Evolutionary conservation across 2,113 vertebrate species (phyloP).

Genomic region (Macrotus californicus): DNA sequence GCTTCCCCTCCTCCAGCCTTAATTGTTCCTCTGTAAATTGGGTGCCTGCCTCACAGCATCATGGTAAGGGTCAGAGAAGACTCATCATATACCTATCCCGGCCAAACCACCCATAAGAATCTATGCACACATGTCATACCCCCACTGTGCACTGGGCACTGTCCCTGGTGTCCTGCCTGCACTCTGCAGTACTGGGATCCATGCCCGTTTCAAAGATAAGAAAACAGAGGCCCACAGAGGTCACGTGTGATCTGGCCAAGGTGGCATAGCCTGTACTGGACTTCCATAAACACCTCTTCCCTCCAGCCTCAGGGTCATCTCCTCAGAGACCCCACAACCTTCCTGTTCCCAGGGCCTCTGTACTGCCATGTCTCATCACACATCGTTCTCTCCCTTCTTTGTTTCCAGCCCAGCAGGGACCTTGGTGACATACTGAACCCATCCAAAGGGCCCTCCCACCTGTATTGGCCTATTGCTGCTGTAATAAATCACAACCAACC

Average conservation of each 20-base stretch:
- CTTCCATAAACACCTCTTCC: too few species aligned
- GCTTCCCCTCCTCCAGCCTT: background rate
- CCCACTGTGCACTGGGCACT: background rate
- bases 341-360: background rate
- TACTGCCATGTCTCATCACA: background rate
- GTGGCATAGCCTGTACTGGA: background rate
- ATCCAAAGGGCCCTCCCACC: background rate
- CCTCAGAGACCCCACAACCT: background rate
- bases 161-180: background rate
- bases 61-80: background rate
- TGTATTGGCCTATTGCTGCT: background rate
- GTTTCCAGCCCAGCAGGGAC: background rate
- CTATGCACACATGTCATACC: fast-evolving
- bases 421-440: background rate
- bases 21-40: background rate
- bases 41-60: background rate
- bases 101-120: background rate
- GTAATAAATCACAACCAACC: background rate
- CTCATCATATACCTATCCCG: background rate
- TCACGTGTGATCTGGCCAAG: background rate
- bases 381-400: background rate
- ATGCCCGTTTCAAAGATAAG: background rate
- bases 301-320: background rate
- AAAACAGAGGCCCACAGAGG: background rate
- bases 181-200: background rate